Percentiles rank a stretch among this genome's conserved stretches.
Evolutionary conservation across 2,113 vertebrate genomes (phyloP).

Genomic region (Fulica atra): DNA sequence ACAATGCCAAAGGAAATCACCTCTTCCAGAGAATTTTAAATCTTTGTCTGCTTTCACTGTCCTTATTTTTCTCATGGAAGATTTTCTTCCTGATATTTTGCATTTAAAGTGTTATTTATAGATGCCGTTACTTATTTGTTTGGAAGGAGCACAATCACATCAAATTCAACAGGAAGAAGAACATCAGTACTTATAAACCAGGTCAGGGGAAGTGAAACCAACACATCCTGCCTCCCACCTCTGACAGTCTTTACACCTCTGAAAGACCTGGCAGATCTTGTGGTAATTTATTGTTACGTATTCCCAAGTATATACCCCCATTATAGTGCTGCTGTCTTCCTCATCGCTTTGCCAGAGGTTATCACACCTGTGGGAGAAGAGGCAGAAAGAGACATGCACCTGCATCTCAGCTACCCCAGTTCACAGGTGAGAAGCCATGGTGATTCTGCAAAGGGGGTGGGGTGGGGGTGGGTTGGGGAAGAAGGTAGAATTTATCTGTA

Average conservation of each 20-base stretch:
- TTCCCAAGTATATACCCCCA: accelerated
- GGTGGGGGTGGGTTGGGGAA: not conserved
- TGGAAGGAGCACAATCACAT: not conserved
- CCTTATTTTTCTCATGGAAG: not conserved
- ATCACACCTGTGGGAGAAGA: not conserved
- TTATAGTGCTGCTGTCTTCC: not conserved
- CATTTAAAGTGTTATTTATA: not conserved
- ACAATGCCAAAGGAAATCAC: not conserved
- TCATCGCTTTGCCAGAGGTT: not conserved
- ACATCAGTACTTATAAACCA: not conserved
- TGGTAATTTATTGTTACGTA: not conserved
- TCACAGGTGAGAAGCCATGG: not conserved
- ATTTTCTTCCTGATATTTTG: not conserved
- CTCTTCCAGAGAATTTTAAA: not conserved
- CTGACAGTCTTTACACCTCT: not conserved
- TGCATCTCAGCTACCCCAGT: not conserved
- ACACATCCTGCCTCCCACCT: not conserved
- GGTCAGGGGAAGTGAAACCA: not conserved
- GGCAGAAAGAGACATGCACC: not conserved
- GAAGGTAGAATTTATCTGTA: not conserved
- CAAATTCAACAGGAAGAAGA: not conserved
- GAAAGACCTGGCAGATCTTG: not conserved
- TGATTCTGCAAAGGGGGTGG: not conserved
- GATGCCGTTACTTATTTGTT: not conserved
- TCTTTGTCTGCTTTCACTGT: not conserved